Conservation (phyloP, 2,113 vertebrate genomes). For the Mola mola region DNA sequence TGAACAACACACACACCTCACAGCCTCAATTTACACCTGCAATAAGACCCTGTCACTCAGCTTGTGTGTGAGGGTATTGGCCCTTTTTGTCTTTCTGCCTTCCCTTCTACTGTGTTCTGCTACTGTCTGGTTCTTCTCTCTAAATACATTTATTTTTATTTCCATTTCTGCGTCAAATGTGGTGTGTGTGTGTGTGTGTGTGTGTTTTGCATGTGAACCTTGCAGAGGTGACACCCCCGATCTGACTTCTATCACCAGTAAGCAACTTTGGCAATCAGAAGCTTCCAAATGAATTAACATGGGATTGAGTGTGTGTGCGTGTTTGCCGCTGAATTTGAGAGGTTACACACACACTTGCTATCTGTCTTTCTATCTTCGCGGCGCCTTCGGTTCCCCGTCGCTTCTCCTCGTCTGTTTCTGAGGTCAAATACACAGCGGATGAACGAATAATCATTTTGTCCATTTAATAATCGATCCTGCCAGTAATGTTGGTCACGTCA, state of each 20-base stretch:
- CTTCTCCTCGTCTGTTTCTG: too few species aligned
- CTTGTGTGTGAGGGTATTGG: conserved; percentile 8
- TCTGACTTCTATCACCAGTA: conserved; percentile 66
- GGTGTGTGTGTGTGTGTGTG: conserved; percentile 13
- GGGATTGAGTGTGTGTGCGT: conserved; percentile 5
- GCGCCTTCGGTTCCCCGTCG: too few species aligned
- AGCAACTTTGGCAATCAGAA: conserved; percentile 74
- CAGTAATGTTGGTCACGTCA: too few species aligned
- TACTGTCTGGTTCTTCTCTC: neutral
- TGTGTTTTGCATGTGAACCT: conserved; percentile 16
- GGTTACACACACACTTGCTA: conserved; percentile 10
- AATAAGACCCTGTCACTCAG: conserved; percentile 94
- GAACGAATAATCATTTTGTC: too few species aligned
- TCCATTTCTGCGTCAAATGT: neutral
- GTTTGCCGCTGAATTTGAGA: conserved; percentile 23
- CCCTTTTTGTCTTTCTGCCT: neutral
- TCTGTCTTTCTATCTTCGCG: too few species aligned
- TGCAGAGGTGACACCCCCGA: conserved; percentile 64
- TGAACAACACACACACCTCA: conserved; percentile 96
- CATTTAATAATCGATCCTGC: too few species aligned
- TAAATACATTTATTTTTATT: neutral
- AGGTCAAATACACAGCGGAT: too few species aligned
- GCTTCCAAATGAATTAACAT: conserved; percentile 63
- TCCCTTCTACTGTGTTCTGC: neutral
- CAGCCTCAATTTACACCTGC: conserved; percentile 97